Percentiles rank a stretch among this genome's conserved stretches.
phyloP scores from a whole-genome alignment of 2,797 vertebrate species.

The Cyprinella venusta region DNA sequence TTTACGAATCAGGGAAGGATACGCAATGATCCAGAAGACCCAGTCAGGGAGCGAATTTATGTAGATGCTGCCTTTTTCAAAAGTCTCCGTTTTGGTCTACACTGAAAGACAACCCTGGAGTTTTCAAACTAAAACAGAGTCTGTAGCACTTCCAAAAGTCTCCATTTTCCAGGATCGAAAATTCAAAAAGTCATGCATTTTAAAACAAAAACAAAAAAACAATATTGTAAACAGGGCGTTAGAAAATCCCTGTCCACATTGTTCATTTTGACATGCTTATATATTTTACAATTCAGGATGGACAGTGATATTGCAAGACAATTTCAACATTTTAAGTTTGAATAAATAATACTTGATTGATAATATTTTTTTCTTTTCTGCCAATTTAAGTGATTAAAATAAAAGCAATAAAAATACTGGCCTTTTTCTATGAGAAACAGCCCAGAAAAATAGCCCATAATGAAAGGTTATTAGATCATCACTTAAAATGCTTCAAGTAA shows the following conservation, averaged over 20 bases:
- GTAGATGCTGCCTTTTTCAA: no score
- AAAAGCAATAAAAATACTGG: neutral
- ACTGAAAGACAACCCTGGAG: no score
- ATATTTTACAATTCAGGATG: neutral
- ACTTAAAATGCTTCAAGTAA: neutral
- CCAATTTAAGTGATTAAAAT: neutral
- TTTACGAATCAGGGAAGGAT: no score
- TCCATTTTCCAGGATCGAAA: no score
- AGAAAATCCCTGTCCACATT: neutral
- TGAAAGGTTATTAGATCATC: slow-evolving; percentile 2
- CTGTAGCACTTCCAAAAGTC: no score
- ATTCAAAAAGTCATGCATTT: no score
- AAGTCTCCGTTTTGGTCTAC: no score
- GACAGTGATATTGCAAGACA: neutral
- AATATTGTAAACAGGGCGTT: neutral
- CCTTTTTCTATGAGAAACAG: neutral
- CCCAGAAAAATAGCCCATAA: neutral
- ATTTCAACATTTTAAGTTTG: neutral
- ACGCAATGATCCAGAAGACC: no score
- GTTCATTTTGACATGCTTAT: neutral
- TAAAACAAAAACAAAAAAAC: no score
- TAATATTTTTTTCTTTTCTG: neutral
- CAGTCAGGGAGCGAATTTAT: no score
- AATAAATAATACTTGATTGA: neutral
- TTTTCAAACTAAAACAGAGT: no score